Percentiles rank a stretch among this genome's conserved stretches.
phyloP scores from a whole-genome alignment of 2,113 vertebrate species.

The Tyto alba region DNA sequence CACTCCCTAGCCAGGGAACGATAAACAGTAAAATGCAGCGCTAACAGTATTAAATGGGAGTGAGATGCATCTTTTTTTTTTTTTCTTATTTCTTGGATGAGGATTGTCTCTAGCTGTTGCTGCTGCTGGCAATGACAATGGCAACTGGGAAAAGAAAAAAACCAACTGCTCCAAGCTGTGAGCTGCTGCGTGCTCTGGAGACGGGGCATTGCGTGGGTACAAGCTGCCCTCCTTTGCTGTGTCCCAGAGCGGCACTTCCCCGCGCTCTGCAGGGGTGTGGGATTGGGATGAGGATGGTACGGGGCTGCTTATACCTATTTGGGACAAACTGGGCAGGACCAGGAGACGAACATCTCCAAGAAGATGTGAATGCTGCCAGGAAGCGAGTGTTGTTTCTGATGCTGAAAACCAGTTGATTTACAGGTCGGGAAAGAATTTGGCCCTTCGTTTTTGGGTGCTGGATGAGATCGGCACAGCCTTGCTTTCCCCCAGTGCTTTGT shows the following conservation, averaged over 20 bases:
- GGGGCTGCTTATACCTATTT: neutral
- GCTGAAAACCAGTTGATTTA: neutral
- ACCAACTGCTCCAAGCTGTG: neutral
- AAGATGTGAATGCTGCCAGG: neutral
- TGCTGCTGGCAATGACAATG: neutral
- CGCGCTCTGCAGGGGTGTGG: neutral
- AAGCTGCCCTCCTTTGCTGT: fast-evolving
- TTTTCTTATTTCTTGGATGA: neutral
- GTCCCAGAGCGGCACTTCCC: neutral
- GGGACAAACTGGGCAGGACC: neutral
- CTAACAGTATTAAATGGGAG: fast-evolving
- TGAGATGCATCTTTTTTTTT: neutral
- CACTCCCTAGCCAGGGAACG: neutral
- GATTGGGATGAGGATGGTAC: fast-evolving
- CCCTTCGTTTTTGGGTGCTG: neutral
- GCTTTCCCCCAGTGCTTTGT: neutral
- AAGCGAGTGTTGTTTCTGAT: fast-evolving
- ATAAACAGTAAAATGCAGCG: neutral
- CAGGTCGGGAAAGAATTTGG: neutral
- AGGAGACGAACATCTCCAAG: neutral
- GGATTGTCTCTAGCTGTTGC: neutral
- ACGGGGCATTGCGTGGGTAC: neutral
- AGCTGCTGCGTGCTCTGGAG: neutral
- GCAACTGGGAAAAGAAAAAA: neutral
- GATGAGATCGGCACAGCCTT: neutral